These are phyloP conservation scores for Dinomys branickii DNA, from an alignment of 2,113 vertebrate genomes.

Conservation along the genomic window DNA sequence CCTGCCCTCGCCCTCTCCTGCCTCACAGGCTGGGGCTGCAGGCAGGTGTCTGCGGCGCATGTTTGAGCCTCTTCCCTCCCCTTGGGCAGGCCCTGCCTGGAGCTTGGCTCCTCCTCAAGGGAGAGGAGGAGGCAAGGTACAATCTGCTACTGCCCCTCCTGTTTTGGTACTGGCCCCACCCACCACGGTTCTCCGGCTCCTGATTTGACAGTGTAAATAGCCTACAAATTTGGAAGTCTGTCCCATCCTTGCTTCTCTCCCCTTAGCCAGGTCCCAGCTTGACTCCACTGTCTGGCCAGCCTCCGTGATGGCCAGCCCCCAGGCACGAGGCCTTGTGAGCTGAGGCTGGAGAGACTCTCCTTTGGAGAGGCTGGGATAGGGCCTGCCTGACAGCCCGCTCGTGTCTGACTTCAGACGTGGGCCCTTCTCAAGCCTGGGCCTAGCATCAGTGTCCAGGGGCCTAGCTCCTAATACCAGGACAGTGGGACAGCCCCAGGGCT, in stretches of 20 bases:
- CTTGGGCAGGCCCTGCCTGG: constrained; percentile 39
- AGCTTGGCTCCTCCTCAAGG: constrained; percentile 31
- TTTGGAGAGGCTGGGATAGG: neutral
- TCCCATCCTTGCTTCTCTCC: neutral
- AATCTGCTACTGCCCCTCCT: neutral
- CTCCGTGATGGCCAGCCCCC: neutral
- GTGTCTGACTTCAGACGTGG: neutral
- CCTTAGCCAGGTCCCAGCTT: neutral
- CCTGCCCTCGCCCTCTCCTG: neutral
- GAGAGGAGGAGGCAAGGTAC: constrained; percentile 43
- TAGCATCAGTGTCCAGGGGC: neutral
- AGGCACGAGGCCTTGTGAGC: neutral
- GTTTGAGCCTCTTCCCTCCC: constrained; percentile 32
- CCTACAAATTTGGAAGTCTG: constrained; percentile 17
- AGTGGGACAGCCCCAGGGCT: neutral
- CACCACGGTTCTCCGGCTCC: neutral
- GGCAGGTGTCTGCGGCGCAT: neutral
- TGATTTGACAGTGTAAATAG: constrained; percentile 74
- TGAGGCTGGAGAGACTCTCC: constrained; percentile 25
- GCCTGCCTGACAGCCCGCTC: neutral
- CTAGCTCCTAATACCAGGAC: neutral
- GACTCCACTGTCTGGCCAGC: neutral
- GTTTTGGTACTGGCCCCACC: neutral
- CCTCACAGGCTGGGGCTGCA: constrained; percentile 1
- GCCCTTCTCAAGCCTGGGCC: neutral